A percentile compares a stretch with the other conserved stretches of the same genome.
Conservation (phyloP, 2,797 vertebrate genomes). For the Pipistrellus pygmaeus region DNA sequence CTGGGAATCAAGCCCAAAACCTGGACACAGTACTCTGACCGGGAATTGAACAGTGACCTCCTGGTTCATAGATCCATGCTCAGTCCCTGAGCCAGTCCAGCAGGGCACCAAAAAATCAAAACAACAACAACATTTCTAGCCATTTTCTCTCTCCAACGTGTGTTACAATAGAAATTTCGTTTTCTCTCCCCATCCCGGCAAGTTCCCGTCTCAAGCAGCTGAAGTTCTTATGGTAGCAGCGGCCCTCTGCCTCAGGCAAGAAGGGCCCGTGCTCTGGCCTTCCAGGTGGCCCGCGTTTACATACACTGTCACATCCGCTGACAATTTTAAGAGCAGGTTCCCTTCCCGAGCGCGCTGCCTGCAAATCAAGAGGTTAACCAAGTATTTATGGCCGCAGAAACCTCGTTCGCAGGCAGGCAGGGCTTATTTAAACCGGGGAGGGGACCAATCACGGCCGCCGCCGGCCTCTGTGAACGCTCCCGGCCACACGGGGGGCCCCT, state of each 20-base stretch:
- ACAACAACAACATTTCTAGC: not conserved
- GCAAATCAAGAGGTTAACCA: not conserved
- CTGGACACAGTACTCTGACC: too few species aligned
- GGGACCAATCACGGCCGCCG: too few species aligned
- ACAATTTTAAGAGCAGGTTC: not conserved
- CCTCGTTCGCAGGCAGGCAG: not conserved
- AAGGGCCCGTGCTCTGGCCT: not conserved
- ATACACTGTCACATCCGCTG: not conserved
- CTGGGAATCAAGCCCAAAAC: too few species aligned
- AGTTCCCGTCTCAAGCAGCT: not conserved
- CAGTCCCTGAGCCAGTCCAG: too few species aligned
- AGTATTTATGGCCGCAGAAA: not conserved
- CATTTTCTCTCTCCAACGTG: not conserved
- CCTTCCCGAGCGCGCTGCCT: not conserved
- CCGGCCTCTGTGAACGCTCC: not conserved
- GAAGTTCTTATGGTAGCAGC: rapidly evolving
- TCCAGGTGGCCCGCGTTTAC: not conserved
- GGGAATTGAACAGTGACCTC: too few species aligned
- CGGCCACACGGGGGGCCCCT: not conserved
- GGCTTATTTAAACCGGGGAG: not conserved
- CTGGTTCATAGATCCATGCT: too few species aligned
- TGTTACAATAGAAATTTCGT: not conserved
- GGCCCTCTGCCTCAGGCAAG: not conserved
- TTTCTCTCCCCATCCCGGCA: not conserved
- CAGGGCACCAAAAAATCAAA: not conserved